Conservation (phyloP, 2,888 invertebrate genomes). For the Drosophila anceps region DNA sequence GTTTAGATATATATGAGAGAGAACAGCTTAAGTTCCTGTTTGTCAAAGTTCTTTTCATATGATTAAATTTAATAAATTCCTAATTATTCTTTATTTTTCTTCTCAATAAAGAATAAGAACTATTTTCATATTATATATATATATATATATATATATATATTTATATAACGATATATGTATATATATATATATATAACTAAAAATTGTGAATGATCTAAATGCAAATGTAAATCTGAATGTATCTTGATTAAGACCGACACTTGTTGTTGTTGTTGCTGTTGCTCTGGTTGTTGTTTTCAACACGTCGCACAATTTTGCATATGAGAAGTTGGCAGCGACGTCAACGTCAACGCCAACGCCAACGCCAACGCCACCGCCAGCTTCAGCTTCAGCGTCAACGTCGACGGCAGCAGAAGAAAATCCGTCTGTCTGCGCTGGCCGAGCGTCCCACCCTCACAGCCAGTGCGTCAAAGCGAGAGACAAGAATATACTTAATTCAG, state of each 20-base stretch:
- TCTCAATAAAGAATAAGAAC: background rate
- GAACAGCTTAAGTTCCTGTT: background rate
- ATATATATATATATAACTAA: conserved; percentile 1
- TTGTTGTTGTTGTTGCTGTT: conserved; percentile 48
- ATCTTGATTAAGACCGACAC: conserved; percentile 79
- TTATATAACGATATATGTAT: background rate
- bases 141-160: background rate
- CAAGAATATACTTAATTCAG: conserved; percentile 55
- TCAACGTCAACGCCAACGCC: conserved; percentile 7
- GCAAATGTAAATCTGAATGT: conserved; percentile 36
- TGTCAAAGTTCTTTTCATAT: background rate
- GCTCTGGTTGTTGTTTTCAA: conserved; percentile 37
- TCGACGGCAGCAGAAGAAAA: conserved; percentile 34
- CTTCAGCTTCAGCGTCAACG: background rate
- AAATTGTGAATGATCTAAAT: conserved; percentile 12
- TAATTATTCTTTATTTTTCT: background rate
- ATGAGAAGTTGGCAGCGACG: conserved; percentile 40
- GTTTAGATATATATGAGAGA: background rate
- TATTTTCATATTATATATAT: background rate
- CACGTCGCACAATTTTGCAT: conserved; percentile 61
- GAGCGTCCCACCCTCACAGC: conserved; percentile 7
- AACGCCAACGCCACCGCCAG: background rate
- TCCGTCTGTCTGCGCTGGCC: conserved; percentile 53
- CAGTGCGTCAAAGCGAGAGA: conserved; percentile 56
- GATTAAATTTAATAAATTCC: background rate